Base-by-base conservation (phyloP, 1,140 invertebrate genomes). In the Cataglyphis hispanica region DNA sequence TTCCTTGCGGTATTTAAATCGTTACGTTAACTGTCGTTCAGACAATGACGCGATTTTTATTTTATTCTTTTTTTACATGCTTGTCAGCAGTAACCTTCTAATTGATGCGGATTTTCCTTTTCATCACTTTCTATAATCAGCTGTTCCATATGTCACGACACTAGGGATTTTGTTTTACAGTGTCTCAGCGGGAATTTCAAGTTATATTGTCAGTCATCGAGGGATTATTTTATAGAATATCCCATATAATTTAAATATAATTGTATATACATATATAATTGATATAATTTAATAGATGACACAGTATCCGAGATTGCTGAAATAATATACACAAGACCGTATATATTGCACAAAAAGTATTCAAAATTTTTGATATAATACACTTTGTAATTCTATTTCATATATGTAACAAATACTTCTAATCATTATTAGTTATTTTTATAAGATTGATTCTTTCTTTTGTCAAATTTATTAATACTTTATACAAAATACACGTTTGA, bases 61-160 rank as follows among this genome's bases (percentile, higher is more conserved):
- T 85, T 86, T 50, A 87, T 40, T 25, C 69, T 81, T 84, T 75
- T 81, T 81, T 90, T 76, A 90, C 86, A 89, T 90, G 88, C 50
- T 90, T 90, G 64, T 60, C 63, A 84, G 58, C 16, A 84, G 58
- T 64, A 86, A 87, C 67, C 66, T 90, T 81, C 70, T 63, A 88
- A 86, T 88, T 86, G 75, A 86, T 84, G 77, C 25, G 63, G 53
- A 84, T 90, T 90, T 90, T 90, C 84, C 46, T 90, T 84, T 88
- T 86, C 75, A 60, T 25, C 63, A 88, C 64, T 86, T 80, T 86
- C 84, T 43, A n/a, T 78, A 78, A 90, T 90, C 89, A 90, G 88
- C 89, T 90, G 88, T 90, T 90, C 78, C 58, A 74, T 61, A n/a
- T 60, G 7, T 86, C 10, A 46, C 27, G 11, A 60, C 19, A 43